phyloP scores from a whole-genome alignment of 2,888 invertebrate genomes.

The Dorcus hopei region DNA sequence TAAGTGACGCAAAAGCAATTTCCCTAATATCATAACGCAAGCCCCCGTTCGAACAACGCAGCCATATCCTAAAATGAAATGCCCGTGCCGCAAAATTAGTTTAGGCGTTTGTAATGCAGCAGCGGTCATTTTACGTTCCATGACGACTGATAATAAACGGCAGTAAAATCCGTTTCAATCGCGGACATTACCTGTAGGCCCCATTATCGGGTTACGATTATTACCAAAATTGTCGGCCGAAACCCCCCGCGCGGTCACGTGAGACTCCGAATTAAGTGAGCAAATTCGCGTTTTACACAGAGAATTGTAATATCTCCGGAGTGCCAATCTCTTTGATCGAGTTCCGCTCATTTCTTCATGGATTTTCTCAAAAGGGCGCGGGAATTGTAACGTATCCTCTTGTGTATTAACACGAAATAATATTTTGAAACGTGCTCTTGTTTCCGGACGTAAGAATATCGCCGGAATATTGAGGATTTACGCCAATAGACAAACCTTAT shows the following conservation, averaged over 20 bases:
- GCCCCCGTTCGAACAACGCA: neutral
- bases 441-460: conserved; percentile 1
- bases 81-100: conserved; percentile 7
- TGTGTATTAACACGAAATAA: conserved; percentile 24
- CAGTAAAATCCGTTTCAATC: conserved; percentile 32
- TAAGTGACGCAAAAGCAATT: too few species aligned
- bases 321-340: conserved; percentile 9
- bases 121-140: conserved; percentile 17
- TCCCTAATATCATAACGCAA: neutral
- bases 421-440: conserved; percentile 22
- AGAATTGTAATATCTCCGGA: neutral
- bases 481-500: too few species aligned
- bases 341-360: conserved; percentile 8
- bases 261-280: too few species aligned
- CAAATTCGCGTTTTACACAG: neutral
- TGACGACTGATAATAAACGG: conserved; percentile 24
- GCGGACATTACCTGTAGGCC: conserved; percentile 7
- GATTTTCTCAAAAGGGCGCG: conserved; percentile 10
- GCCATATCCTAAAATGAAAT: conserved; percentile 4
- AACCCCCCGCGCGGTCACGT: too few species aligned
- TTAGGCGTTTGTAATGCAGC: conserved; percentile 14
- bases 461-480: neutral
- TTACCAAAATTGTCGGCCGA: too few species aligned
- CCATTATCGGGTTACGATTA: too few species aligned
- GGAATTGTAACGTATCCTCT: conserved; percentile 19